Percentiles rank a stretch among this genome's conserved stretches.
Evolutionary conservation across 2,797 vertebrate genomes (phyloP).

Genomic region (Chaetodon trifasciatus): DNA sequence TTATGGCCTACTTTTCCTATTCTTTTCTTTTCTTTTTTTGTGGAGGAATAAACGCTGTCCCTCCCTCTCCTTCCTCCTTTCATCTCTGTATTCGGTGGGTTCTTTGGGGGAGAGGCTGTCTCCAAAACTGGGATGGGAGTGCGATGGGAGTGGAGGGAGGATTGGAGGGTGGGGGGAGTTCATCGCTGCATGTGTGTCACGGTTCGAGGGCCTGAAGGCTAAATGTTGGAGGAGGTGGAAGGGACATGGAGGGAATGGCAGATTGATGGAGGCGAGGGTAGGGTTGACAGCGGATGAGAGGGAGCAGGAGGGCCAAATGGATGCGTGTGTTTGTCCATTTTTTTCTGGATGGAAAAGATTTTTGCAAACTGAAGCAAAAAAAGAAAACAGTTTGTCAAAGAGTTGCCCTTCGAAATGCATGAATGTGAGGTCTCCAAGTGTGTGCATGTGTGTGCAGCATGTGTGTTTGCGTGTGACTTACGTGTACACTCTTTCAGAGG

Average conservation of each 20-base stretch:
- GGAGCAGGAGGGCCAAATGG: conserved; percentile 12
- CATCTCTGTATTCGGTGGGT: conserved; percentile 62
- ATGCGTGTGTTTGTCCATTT: background rate
- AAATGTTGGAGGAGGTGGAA: conserved; percentile 29
- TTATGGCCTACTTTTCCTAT: conserved; percentile 86
- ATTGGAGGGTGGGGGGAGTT: conserved; percentile 30
- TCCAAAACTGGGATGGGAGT: conserved; percentile 47
- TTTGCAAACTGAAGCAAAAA: background rate
- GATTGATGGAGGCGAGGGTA: conserved; percentile 23
- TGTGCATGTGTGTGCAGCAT: background rate
- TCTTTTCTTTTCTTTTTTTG: conserved; percentile 55
- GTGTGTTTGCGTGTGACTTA: conserved; percentile 81
- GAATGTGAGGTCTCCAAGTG: background rate
- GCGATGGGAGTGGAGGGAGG: conserved; percentile 21
- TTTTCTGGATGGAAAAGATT: background rate
- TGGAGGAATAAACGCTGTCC: conserved; percentile 70
- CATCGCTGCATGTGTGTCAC: conserved; percentile 47
- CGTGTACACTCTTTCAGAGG: conserved; percentile 94
- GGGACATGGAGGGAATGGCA: background rate
- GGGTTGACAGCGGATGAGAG: conserved; percentile 34
- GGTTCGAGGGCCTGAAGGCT: conserved; percentile 44
- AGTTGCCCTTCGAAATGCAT: background rate
- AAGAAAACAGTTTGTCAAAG: conserved; percentile 18
- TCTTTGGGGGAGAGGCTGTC: conserved; percentile 49
- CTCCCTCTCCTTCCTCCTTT: conserved; percentile 68